Evolutionary conservation across 2,113 vertebrate species (phyloP).

Genomic region (Laticauda colubrina): DNA sequence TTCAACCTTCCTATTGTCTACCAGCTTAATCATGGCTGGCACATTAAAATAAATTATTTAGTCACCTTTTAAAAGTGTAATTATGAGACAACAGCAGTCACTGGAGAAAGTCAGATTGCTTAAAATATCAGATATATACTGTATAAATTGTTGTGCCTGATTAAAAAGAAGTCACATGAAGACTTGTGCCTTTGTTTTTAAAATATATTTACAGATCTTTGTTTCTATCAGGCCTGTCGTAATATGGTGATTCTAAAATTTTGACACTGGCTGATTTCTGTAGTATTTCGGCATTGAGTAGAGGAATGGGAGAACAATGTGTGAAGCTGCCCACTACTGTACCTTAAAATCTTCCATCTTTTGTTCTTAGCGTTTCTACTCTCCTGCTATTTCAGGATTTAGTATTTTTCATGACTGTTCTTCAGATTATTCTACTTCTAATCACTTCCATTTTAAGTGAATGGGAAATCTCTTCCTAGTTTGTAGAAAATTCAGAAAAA

Average conservation of each 20-base stretch:
- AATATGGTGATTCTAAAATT: background rate
- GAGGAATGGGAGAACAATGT: background rate
- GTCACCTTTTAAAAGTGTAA: background rate
- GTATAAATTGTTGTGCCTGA: background rate
- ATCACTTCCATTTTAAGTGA: conserved; percentile 19
- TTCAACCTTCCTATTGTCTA: background rate
- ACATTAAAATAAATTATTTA: background rate
- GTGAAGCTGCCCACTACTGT: background rate
- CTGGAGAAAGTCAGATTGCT: background rate
- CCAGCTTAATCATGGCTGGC: background rate
- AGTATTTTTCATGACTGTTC: conserved; percentile 22
- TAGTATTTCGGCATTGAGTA: background rate
- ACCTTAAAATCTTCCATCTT: background rate
- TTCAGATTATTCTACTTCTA: conserved; percentile 22
- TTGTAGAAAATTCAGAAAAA: background rate
- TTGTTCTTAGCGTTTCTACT: conserved; percentile 13
- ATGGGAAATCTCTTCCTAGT: background rate
- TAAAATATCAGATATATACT: background rate
- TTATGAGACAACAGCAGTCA: background rate
- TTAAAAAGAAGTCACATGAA: background rate
- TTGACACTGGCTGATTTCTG: background rate
- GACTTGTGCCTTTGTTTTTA: background rate
- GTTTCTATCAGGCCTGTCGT: background rate
- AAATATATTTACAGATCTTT: background rate
- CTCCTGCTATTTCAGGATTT: conserved; percentile 2